A percentile compares a stretch with the other conserved stretches of the same genome.
Evolutionary conservation across 2,888 invertebrate genomes (phyloP).

Genomic region (Dryadula phaetusa): DNA sequence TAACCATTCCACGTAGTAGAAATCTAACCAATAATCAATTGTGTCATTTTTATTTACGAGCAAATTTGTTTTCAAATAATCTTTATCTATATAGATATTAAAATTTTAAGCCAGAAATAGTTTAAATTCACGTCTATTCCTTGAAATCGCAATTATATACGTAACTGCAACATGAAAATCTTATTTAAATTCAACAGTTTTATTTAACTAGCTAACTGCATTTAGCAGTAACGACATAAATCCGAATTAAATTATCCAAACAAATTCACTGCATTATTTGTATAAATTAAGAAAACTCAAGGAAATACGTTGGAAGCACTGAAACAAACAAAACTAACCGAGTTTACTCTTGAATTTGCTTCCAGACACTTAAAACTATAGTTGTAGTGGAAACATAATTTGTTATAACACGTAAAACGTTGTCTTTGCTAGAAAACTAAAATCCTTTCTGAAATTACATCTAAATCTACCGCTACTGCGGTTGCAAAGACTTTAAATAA

Average conservation of each 20-base stretch:
- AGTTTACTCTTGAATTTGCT: slow-evolving; percentile 29
- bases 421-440: slow-evolving; percentile 35
- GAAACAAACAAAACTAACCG: slow-evolving; percentile 25
- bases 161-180: not conserved
- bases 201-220: slow-evolving; percentile 7
- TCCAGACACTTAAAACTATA: slow-evolving; percentile 26
- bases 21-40: too few relatives aligned
- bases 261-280: slow-evolving; percentile 12
- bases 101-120: too few relatives aligned
- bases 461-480: slow-evolving; percentile 39
- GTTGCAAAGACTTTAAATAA: slow-evolving; percentile 39
- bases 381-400: slow-evolving; percentile 35
- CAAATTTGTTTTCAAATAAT: too few relatives aligned
- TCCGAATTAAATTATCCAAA: slow-evolving; percentile 19
- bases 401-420: slow-evolving; percentile 43
- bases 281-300: slow-evolving; percentile 20
- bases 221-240: slow-evolving; percentile 9
- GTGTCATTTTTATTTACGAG: too few relatives aligned
- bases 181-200: not conserved
- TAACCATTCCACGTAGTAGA: too few relatives aligned
- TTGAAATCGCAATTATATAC: too few relatives aligned
- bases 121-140: too few relatives aligned
- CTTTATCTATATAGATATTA: too few relatives aligned
- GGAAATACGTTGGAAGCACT: slow-evolving; percentile 12
- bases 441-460: slow-evolving; percentile 42